phyloP scores from a whole-genome alignment of 2,797 vertebrate species.

The Gymnothorax javanicus region DNA sequence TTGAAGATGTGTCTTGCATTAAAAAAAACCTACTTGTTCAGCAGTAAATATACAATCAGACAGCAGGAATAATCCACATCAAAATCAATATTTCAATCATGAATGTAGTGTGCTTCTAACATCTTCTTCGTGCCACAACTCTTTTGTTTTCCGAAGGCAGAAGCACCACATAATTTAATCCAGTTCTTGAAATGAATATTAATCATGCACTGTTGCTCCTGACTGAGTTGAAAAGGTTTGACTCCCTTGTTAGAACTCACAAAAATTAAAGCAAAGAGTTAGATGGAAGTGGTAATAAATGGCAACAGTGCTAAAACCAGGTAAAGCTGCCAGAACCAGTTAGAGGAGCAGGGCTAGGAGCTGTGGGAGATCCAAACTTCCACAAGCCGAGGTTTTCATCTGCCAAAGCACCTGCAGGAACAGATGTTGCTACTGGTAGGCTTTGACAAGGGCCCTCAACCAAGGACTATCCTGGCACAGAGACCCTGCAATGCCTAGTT shows the following conservation, averaged over 20 bases:
- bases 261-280: background rate
- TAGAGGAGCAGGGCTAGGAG: background rate
- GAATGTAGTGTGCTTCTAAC: background rate
- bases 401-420: constrained; percentile 10
- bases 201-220: constrained; percentile 16
- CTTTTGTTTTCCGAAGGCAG: background rate
- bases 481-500: background rate
- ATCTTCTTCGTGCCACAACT: background rate
- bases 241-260: background rate
- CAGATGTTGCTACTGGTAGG: background rate
- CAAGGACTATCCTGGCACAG: background rate
- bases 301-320: background rate
- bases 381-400: background rate
- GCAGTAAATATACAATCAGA: background rate
- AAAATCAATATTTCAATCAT: background rate
- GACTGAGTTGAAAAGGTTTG: constrained; percentile 15
- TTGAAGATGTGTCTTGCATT: background rate
- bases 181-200: background rate
- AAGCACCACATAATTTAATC: background rate
- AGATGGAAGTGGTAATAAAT: constrained; percentile 2
- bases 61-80: background rate
- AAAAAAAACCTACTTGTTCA: background rate
- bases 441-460: background rate
- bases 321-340: background rate
- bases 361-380: background rate